phyloP scores from a whole-genome alignment of 2,888 invertebrate species.

The Caenorhabditis angaria region DNA sequence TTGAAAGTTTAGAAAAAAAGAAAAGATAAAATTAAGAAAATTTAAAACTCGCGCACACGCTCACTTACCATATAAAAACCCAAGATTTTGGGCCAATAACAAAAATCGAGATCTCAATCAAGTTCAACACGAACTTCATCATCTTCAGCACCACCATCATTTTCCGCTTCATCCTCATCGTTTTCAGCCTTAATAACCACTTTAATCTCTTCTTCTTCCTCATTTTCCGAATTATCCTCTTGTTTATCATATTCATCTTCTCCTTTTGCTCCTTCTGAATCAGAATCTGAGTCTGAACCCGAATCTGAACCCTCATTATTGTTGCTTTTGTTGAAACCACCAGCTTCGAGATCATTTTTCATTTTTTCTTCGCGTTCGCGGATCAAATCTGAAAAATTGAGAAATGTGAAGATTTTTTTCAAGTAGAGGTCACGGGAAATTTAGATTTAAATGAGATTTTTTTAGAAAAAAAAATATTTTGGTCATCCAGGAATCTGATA shows the following conservation, averaged over 20 bases:
- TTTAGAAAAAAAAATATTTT: too few relatives aligned
- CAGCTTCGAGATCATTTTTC: conserved; percentile 16
- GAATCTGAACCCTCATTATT: conserved; percentile 16
- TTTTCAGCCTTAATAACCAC: conserved; percentile 6
- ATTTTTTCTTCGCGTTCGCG: conserved; percentile 48
- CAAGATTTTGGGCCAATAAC: too few relatives aligned
- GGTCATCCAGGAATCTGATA: too few relatives aligned
- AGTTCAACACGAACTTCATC: conserved; percentile 40
- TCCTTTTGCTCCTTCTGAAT: conserved; percentile 20
- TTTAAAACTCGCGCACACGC: background rate
- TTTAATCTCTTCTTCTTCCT: conserved; percentile 19
- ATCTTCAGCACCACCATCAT: conserved; percentile 36
- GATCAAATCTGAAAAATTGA: conserved; percentile 58
- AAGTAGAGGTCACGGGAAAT: too few relatives aligned
- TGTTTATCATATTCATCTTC: conserved; percentile 30
- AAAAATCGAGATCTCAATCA: conserved; percentile 12
- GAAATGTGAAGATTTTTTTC: background rate
- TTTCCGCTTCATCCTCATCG: background rate
- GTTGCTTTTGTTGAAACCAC: conserved; percentile 5
- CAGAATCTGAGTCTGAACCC: conserved; percentile 24
- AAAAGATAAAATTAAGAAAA: too few relatives aligned
- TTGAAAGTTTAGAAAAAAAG: too few relatives aligned
- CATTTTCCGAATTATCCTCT: conserved; percentile 1
- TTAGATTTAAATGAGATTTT: too few relatives aligned
- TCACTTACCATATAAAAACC: background rate